Evolutionary conservation across 2,888 invertebrate species (phyloP).

Genomic region (Cotesia congregata): DNA sequence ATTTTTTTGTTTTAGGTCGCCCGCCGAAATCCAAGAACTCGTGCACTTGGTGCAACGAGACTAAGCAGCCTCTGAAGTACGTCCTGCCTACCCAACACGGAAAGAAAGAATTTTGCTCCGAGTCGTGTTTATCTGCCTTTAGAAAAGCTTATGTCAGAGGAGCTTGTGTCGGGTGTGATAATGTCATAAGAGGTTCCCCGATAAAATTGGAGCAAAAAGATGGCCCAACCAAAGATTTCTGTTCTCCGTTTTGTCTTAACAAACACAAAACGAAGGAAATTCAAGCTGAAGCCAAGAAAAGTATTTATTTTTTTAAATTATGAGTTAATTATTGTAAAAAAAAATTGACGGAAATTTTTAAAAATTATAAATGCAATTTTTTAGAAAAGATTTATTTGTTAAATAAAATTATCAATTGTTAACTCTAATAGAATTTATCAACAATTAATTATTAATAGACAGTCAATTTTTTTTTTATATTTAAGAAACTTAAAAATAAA

Average conservation of each 20-base stretch:
- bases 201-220: slow-evolving; percentile 72
- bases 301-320: slow-evolving; percentile 46
- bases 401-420: no score
- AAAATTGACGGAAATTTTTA: no score
- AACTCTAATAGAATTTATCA: no score
- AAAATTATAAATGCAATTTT: no score
- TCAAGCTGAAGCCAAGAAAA: slow-evolving; percentile 57
- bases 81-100: slow-evolving; percentile 89
- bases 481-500: no score
- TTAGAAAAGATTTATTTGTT: no score
- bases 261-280: slow-evolving; percentile 82
- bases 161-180: slow-evolving; percentile 89
- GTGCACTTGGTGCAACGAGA: slow-evolving; percentile 91
- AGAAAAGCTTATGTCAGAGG: slow-evolving; percentile 90
- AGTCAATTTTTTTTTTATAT: no score
- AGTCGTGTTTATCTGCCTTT: slow-evolving; percentile 89
- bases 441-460: no score
- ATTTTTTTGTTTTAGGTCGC: slow-evolving; percentile 74
- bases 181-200: slow-evolving; percentile 85
- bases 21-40: slow-evolving; percentile 81
- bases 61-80: slow-evolving; percentile 86
- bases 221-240: slow-evolving; percentile 83
- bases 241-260: slow-evolving; percentile 86
- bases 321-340: no score
- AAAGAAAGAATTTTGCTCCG: slow-evolving; percentile 93